Base-by-base conservation (phyloP, 1,140 invertebrate genomes). In the Nasonia giraulti region DNA sequence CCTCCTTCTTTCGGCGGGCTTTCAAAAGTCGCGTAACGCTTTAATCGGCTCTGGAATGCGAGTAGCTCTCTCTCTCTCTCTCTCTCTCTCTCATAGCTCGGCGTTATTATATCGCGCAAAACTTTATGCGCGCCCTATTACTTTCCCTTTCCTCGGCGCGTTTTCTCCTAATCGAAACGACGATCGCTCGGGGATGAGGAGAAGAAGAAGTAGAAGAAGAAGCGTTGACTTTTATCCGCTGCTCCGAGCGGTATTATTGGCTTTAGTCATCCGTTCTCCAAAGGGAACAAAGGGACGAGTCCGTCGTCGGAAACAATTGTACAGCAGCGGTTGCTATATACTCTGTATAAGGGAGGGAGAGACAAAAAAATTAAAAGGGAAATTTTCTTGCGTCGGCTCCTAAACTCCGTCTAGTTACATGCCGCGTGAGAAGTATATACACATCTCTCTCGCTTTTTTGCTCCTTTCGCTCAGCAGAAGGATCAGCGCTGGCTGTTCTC, bases 21-120 rank as follows among this genome's bases (percentile, higher is more conserved):
- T 85, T 81, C 40, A 82, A 85, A 82, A 66, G 78, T 37, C 50
- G 50, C 50, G 77, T 79, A 83, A 80, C 50, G 44, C 66, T 80
- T 86, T 86, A 86, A 86, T 86, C 85, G 77, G 33, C 81, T 79
- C 31, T 12, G 33, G 33, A 82, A 74, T 75, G 80, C 75, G 76
- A 73, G 31, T 11, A 12, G 31, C 37, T 12, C 47, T 50, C 47
- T 12, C 14, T 44, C 40, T n/a, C 37, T 12, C 47, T 50, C 37
- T 12, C 47, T 50, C 37, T 12, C 47, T 50, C 47, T 12, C 14
- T 44, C 40, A 44, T 44, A 44, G 40, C 40, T 10, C 76, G 40
- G 14, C 7, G 23, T n/a, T 78, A 82, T 82, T 85, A 82, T 55
- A 44, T 62, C 40, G 66, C 55, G 40, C 75, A 44, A 83, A 80